A percentile compares a stretch with the other conserved stretches of the same genome.
Evolutionary conservation across 2,888 invertebrate genomes (phyloP).

Genomic region (Coelinius sp.): DNA sequence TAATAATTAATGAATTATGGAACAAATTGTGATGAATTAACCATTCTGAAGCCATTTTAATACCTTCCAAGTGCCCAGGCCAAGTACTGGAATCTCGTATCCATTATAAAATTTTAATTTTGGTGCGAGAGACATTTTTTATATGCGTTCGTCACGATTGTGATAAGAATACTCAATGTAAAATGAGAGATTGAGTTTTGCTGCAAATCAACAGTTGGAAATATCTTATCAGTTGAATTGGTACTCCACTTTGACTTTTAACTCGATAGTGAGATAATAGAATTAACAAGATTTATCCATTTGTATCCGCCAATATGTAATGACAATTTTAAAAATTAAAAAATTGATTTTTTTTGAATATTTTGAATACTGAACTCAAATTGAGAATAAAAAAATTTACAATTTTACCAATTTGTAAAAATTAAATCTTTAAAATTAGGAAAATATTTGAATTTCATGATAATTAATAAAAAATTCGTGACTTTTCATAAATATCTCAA

Average conservation of each 20-base stretch:
- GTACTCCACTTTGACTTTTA: not conserved
- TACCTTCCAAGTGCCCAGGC: conserved; percentile 37
- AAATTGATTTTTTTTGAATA: not conserved
- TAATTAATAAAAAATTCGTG: not conserved
- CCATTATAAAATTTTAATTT: conserved; percentile 22
- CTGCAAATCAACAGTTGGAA: not conserved
- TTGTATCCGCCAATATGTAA: not conserved
- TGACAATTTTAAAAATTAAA: not conserved
- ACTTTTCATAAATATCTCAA: not conserved
- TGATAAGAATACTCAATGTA: not conserved
- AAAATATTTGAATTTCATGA: not conserved
- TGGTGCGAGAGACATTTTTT: conserved; percentile 25
- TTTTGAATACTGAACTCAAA: not conserved
- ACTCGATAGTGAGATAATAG: too few species aligned
- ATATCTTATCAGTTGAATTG: not conserved
- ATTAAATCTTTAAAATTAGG: not conserved
- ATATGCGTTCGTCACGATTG: not conserved
- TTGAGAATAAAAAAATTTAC: not conserved
- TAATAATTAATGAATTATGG: not conserved
- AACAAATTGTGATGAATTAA: too few species aligned
- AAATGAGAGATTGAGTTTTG: not conserved
- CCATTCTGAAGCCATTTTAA: not conserved
- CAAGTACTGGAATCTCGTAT: conserved; percentile 29
- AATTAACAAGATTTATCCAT: not conserved
- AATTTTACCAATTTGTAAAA: not conserved